Conservation (phyloP, 1,140 invertebrate species). For the Drosophila saltans region DNA sequence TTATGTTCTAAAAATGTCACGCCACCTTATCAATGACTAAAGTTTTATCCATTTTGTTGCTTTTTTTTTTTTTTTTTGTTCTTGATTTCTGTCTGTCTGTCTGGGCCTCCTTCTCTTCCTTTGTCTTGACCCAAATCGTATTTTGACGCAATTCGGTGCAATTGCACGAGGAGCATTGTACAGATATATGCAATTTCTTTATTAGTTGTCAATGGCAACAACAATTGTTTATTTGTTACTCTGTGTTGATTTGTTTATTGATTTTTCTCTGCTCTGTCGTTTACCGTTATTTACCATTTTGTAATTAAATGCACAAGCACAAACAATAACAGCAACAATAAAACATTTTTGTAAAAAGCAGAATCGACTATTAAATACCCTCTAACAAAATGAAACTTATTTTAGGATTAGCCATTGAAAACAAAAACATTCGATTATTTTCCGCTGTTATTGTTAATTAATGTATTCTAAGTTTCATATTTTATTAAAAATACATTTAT, state of each 20-base stretch:
- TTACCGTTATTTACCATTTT: slow-evolving; percentile 5
- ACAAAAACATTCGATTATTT: no score
- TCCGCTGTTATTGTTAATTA: no score
- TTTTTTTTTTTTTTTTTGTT: slow-evolving; percentile 5
- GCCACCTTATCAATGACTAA: slow-evolving; percentile 65
- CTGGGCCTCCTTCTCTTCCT: not conserved
- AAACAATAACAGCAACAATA: not conserved
- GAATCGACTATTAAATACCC: not conserved
- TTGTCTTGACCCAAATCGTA: slow-evolving; percentile 56
- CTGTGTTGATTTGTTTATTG: slow-evolving; percentile 57
- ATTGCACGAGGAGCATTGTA: slow-evolving; percentile 25
- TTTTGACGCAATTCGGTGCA: slow-evolving; percentile 8
- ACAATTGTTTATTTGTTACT: slow-evolving; percentile 15
- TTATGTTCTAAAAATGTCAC: slow-evolving; percentile 56
- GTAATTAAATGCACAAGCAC: not conserved
- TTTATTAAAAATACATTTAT: no score
- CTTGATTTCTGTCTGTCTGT: slow-evolving; percentile 5
- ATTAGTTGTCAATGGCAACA: slow-evolving; percentile 46
- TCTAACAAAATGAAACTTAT: not conserved
- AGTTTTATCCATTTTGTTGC: slow-evolving; percentile 13
- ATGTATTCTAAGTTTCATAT: no score
- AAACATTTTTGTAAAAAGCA: not conserved
- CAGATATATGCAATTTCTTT: slow-evolving; percentile 57
- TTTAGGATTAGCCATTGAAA: no score
- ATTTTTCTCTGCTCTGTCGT: slow-evolving; percentile 29